Base-by-base conservation (phyloP, 2,113 vertebrate genomes). In the Dicentrarchus labrax region DNA sequence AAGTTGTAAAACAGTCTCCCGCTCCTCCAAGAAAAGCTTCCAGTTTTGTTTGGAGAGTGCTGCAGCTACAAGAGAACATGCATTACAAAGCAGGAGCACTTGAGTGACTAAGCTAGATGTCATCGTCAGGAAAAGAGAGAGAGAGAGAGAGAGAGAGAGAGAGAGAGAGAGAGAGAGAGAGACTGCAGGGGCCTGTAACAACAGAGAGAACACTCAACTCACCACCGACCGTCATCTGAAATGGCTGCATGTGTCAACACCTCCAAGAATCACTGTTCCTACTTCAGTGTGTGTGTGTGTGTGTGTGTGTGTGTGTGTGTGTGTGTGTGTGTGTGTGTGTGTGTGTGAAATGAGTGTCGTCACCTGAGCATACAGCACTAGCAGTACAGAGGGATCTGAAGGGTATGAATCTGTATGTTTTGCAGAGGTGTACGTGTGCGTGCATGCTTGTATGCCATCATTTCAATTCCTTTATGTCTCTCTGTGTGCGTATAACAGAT, bases 101-200 rank as follows among this genome's bases (percentile, higher is more conserved):
- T 92, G 83, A 93, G 70, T 88, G 88, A 89, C 93, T 90, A 90
- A 94, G 91, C 89, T 83, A 39, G 77, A 89, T 93, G 91, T 94
- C 93, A 94, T 92, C 90, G 17, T 92, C 84, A 77, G 80, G 73
- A 64, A 64, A 45, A 64, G 59, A 84, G 86, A 81, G 88, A 82
- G 72, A 59, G 74, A 15, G 59, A 69, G 77, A 70, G 72, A 60
- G 45, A 53, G 60, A 22, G 24, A 59, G 81, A 84, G 83, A 83
- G 86, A 83, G 87, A 79, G 88, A 78, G 76, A 59, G 76, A 13
- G 61, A 75, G 80, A 73, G 72, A 61, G 61, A 45, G 61, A 30
- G 30, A 78, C 70, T 90, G 91, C 75, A 43, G 65, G 65, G 82
- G 77, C 89, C 86, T 93, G 89, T 89, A 93, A 86, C 86, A 93